Evolutionary conservation across 53 echinoderm and acorn worm species (phyloP).

Genomic region (Patiria pectinifera): DNA sequence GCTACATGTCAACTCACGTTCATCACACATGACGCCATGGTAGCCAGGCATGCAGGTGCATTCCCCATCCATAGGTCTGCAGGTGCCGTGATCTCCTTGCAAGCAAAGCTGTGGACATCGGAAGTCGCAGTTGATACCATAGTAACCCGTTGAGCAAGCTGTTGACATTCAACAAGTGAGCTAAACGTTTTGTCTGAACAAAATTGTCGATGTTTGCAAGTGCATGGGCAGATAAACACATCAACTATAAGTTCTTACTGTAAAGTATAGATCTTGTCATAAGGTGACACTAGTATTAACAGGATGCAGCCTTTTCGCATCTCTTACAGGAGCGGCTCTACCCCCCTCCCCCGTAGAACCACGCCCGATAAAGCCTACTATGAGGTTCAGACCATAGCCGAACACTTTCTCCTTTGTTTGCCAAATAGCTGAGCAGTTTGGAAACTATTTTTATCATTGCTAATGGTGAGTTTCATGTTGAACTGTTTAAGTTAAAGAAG

Average conservation of each 20-base stretch:
- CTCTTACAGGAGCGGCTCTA: not conserved
- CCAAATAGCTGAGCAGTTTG: not conserved
- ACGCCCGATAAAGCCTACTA: too few relatives aligned
- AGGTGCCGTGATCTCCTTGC: constrained; percentile 37
- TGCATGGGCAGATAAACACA: too few relatives aligned
- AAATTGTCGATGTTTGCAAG: too few relatives aligned
- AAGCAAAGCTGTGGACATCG: constrained; percentile 37
- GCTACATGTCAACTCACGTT: constrained; percentile 7
- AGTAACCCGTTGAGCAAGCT: constrained; percentile 53
- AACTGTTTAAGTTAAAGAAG: not conserved
- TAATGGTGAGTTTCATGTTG: not conserved
- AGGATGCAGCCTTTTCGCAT: too few relatives aligned
- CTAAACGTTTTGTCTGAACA: too few relatives aligned
- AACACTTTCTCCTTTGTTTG: too few relatives aligned
- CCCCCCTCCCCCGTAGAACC: too few relatives aligned
- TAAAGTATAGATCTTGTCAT: too few relatives aligned
- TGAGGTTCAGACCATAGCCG: too few relatives aligned
- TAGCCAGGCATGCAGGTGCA: constrained; percentile 55
- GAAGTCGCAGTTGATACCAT: constrained; percentile 49
- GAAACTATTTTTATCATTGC: not conserved
- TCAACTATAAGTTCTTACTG: too few relatives aligned
- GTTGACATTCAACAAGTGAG: not conserved
- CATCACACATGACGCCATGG: constrained; percentile 40
- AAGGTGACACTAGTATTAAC: too few relatives aligned
- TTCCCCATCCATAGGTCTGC: constrained; percentile 37